Base-by-base conservation (phyloP, 2,797 vertebrate genomes). In the Siniperca undulata region DNA sequence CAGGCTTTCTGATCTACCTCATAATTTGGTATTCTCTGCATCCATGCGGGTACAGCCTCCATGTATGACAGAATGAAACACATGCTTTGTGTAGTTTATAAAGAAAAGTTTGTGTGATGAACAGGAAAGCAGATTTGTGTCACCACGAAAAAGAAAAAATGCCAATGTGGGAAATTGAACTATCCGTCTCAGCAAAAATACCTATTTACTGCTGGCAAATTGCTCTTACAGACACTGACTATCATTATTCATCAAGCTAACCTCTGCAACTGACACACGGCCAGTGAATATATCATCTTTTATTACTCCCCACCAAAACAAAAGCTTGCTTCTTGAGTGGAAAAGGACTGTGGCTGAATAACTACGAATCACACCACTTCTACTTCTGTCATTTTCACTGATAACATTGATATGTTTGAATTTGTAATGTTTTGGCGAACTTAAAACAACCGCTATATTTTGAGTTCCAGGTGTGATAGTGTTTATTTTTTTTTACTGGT, bases 171-270 rank as follows among this genome's bases (percentile, higher is more conserved):
- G 24, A 50, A 76, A 78, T 12, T 76, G 74, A 50, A 84, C 60
- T 13, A 81, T 86, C 59, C 27, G 55, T 80, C 65, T 83, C 64
- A 61, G 58, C 68, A 86, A 52, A 83, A 84, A 88, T 36, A 53
- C 66, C 68, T 34, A 73, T 69, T 79, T 58, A 80, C 68, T 78
- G 53, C 36, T 13, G 22, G 64, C 16, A 74, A 81, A 87, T 70
- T 62, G 61, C 65, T 84, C 78, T 60, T 56, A 56, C 9, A 80
- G 66, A 86, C 70, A 79, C 22, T 24, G 19, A 50, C 72, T 46
- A 58, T 82, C 71, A 77, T 86, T 82, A 62, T 20, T 86, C 67
- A 76, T 85, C 58, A 84, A 71, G 70, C 74, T 70, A 71, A 85
- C 38, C 56, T 76, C 77, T 44, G 59, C 52, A 78, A 22, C 62